Conservation (phyloP, 2,113 vertebrate species). For the Leptodactylus fuscus region DNA sequence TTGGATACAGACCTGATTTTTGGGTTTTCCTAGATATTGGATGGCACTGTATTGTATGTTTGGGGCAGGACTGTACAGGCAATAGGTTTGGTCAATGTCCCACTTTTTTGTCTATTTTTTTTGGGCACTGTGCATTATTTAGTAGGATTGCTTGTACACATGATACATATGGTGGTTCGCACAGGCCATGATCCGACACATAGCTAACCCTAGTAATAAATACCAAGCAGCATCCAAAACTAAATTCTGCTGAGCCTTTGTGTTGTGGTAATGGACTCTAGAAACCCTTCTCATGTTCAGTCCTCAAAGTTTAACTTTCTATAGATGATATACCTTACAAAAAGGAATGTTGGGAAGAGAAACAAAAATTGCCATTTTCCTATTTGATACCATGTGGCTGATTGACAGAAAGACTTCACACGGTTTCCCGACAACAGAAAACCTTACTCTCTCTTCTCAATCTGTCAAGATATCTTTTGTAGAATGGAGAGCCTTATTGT, state of each 20-base stretch:
- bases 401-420: not conserved
- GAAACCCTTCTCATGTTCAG: not conserved
- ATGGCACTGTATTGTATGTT: no score
- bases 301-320: not conserved
- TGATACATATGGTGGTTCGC: no score
- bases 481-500: not conserved
- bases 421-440: constrained; percentile 1
- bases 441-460: not conserved
- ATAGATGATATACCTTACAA: not conserved
- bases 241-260: not conserved
- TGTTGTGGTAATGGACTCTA: not conserved
- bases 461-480: not conserved
- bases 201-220: no score
- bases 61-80: no score
- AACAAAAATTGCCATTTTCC: not conserved
- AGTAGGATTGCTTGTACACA: no score
- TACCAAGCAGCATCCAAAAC: no score
- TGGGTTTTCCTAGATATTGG: no score
- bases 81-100: no score
- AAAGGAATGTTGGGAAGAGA: not conserved
- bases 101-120: no score
- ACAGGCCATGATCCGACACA: no score
- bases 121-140: no score
- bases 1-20: no score
- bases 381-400: not conserved